Percentiles rank a stretch among this genome's conserved stretches.
These are phyloP conservation scores for Columba guinea DNA, from an alignment of 2,797 vertebrate genomes.

Conservation along the genomic window DNA sequence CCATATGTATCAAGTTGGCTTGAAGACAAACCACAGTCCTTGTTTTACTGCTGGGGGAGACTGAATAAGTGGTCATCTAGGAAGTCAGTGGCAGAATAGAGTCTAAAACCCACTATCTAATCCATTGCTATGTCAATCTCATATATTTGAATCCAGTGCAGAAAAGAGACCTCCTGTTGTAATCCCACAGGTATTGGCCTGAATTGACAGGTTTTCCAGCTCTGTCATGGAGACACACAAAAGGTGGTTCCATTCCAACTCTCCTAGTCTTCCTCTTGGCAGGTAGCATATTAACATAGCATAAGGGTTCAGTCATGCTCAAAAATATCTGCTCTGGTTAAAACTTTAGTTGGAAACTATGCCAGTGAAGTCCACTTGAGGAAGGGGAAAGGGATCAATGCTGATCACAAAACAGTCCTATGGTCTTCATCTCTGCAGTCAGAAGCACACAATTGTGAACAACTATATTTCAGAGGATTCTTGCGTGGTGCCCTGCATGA, in stretches of 20 bases:
- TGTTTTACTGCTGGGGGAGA: not conserved
- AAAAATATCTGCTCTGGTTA: not conserved
- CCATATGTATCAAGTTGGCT: not conserved
- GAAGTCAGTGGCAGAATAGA: not conserved
- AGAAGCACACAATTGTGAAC: not conserved
- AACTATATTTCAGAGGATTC: not conserved
- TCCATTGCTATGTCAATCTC: not conserved
- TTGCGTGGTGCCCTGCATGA: not conserved
- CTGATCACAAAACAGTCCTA: not conserved
- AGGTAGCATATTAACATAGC: not conserved
- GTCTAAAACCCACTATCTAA: not conserved
- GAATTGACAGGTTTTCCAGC: not conserved
- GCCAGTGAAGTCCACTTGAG: not conserved
- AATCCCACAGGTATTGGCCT: not conserved
- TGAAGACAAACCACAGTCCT: not conserved
- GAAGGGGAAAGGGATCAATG: not conserved
- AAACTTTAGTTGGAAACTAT: not conserved
- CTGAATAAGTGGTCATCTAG: not conserved
- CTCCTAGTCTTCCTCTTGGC: not conserved
- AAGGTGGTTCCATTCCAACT: not conserved
- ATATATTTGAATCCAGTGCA: not conserved
- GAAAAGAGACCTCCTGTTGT: not conserved
- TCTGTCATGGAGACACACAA: not conserved
- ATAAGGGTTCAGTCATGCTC: not conserved
- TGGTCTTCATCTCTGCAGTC: not conserved